phyloP scores from a whole-genome alignment of 2,888 invertebrate species.

The Trichacis sp. region DNA sequence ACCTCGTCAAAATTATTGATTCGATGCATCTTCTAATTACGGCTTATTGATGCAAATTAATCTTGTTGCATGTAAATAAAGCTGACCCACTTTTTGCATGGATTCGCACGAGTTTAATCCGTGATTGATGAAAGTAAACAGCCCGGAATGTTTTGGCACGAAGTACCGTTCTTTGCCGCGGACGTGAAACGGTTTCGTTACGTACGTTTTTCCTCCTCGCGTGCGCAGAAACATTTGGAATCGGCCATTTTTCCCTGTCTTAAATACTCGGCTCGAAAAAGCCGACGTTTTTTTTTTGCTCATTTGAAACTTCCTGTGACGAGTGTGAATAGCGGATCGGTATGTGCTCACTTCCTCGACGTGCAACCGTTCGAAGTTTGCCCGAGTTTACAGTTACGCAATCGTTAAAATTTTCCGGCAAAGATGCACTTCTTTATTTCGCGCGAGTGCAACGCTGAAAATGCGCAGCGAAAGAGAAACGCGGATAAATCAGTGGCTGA shows the following conservation, averaged over 20 bases:
- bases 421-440: conserved; percentile 5
- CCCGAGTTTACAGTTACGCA: conserved; percentile 32
- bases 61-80: no score
- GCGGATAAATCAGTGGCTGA: neutral
- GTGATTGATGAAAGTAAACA: neutral
- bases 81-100: no score
- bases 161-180: neutral
- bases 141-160: neutral
- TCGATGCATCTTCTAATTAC: no score
- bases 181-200: neutral
- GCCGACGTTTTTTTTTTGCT: conserved; percentile 19
- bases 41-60: no score
- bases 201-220: neutral
- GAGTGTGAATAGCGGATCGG: conserved; percentile 21
- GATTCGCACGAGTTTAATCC: no score
- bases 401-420: conserved; percentile 11
- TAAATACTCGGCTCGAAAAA: conserved; percentile 22
- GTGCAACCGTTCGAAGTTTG: conserved; percentile 21
- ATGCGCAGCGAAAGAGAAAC: neutral
- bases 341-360: conserved; percentile 26
- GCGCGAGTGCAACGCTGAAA: neutral
- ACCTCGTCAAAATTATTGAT: no score
- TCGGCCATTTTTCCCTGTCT: conserved; percentile 25
- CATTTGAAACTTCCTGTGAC: conserved; percentile 33
- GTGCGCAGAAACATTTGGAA: conserved; percentile 1